phyloP scores from a whole-genome alignment of 2,888 invertebrate genomes.

The Tachystola acroxantha region DNA sequence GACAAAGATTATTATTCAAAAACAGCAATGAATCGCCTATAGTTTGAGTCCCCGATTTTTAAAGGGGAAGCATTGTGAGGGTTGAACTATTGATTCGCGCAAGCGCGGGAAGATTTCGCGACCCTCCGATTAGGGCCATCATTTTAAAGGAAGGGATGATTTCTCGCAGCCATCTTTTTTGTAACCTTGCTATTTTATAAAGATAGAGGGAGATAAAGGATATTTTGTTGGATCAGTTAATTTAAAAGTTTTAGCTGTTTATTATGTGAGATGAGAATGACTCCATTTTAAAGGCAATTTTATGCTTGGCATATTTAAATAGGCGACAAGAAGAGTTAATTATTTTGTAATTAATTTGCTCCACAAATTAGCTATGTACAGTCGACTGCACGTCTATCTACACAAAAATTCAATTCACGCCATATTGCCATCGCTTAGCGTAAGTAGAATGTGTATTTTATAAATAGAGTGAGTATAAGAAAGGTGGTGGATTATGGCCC shows the following conservation, averaged over 20 bases:
- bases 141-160: slow-evolving; percentile 18
- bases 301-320: background rate
- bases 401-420: too few species aligned
- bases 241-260: slow-evolving; percentile 7
- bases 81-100: slow-evolving; percentile 65
- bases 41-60: too few species aligned
- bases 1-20: slow-evolving; percentile 4
- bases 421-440: too few species aligned
- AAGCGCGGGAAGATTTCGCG: slow-evolving; percentile 54
- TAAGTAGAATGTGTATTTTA: too few species aligned
- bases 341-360: background rate
- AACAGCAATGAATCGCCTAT: slow-evolving; percentile 36
- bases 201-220: slow-evolving; percentile 12
- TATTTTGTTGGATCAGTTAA: slow-evolving; percentile 5
- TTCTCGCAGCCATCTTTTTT: slow-evolving; percentile 23
- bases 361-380: too few species aligned
- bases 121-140: slow-evolving; percentile 38
- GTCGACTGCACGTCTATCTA: too few species aligned
- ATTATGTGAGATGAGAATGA: slow-evolving; percentile 1
- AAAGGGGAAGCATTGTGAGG: slow-evolving; percentile 22
- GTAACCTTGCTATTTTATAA: slow-evolving; percentile 2
- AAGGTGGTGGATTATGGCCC: too few species aligned
- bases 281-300: background rate
- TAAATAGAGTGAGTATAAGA: too few species aligned
- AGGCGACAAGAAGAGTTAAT: background rate